These are phyloP conservation scores for Hymenopus coronatus DNA, from an alignment of 2,888 invertebrate genomes.

Conservation along the genomic window DNA sequence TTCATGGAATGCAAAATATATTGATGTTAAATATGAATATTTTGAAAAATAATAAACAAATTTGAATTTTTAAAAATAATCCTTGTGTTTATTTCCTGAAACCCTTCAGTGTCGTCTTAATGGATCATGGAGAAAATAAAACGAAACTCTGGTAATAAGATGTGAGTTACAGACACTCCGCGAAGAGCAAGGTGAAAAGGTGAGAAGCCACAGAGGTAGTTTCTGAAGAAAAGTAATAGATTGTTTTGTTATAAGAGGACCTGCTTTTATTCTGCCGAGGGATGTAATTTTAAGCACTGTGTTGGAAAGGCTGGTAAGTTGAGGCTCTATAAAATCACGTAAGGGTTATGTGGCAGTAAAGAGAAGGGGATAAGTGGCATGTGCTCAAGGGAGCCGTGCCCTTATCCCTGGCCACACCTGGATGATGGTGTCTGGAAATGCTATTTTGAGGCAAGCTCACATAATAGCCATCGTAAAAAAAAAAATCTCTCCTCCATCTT, in stretches of 20 bases:
- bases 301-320: background rate
- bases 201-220: background rate
- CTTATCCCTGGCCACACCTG: constrained; percentile 12
- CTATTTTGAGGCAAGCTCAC: constrained; percentile 24
- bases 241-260: background rate
- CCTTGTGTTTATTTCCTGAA: no score
- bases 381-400: background rate
- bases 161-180: no score
- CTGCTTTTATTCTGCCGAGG: background rate
- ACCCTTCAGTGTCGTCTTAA: no score
- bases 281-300: background rate
- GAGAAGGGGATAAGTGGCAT: background rate
- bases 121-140: no score
- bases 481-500: background rate
- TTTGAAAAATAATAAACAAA: no score
- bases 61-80: no score
- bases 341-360: background rate
- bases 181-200: no score
- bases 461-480: constrained; percentile 31
- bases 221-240: background rate
- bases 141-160: no score
- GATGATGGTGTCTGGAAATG: background rate
- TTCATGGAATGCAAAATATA: no score
- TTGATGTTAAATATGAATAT: no score
- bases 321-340: background rate